These are phyloP conservation scores for Eristalis tenax DNA, from an alignment of 2,888 invertebrate genomes.

Conservation along the genomic window DNA sequence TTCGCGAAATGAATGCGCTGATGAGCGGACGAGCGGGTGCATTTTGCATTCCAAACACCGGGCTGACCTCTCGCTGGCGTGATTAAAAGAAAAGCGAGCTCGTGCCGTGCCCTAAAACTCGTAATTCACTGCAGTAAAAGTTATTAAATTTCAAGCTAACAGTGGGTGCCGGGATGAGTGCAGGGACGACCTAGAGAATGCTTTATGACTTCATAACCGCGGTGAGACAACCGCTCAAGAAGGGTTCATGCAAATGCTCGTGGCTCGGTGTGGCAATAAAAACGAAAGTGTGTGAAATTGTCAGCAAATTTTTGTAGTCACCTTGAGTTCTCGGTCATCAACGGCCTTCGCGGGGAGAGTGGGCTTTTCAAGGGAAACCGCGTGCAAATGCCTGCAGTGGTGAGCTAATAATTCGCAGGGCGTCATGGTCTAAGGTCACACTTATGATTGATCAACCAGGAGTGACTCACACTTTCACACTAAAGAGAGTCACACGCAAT, in stretches of 20 bases:
- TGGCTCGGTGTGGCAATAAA: slow-evolving; percentile 14
- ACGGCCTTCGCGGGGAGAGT: not conserved
- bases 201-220: slow-evolving; percentile 23
- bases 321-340: not conserved
- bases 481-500: not conserved
- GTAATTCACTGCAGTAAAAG: slow-evolving; percentile 27
- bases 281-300: slow-evolving; percentile 17
- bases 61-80: slow-evolving; percentile 26
- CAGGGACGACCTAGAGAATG: slow-evolving; percentile 31
- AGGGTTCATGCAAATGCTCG: slow-evolving; percentile 11
- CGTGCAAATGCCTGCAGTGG: not conserved
- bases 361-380: not conserved
- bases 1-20: slow-evolving; percentile 10
- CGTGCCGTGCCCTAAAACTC: slow-evolving; percentile 38
- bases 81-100: slow-evolving; percentile 20
- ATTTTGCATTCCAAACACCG: slow-evolving; percentile 33
- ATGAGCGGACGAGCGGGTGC: slow-evolving; percentile 11
- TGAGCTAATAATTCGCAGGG: not conserved
- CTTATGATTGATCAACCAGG: not conserved
- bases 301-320: not conserved
- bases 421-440: not conserved
- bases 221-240: slow-evolving; percentile 1
- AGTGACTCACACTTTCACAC: not conserved
- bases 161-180: not conserved
- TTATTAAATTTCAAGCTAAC: slow-evolving; percentile 18